Conservation (phyloP, 2,888 invertebrate genomes). For the Macrophya alboannulata region DNA sequence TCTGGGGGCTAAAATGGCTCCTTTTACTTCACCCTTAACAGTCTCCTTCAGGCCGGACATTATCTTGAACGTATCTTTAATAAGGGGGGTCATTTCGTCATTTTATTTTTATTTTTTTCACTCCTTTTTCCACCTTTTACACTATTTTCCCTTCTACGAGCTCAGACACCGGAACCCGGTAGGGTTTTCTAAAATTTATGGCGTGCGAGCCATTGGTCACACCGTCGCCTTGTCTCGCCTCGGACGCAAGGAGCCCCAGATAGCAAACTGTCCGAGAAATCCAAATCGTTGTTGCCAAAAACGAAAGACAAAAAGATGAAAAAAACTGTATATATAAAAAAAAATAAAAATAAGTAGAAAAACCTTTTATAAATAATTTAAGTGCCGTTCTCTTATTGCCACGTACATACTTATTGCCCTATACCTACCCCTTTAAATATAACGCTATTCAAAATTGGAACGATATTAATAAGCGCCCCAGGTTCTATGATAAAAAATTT, state of each 20-base stretch:
- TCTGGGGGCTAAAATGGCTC: neutral
- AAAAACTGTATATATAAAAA: neutral
- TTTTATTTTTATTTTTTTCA: neutral
- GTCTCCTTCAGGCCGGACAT: neutral
- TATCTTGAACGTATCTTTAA: conserved; percentile 11
- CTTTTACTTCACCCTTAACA: neutral
- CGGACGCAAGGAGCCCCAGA: conserved; percentile 46
- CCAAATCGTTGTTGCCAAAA: conserved; percentile 37
- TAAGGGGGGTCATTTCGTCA: neutral
- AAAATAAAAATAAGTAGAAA: neutral
- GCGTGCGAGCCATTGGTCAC: conserved; percentile 54
- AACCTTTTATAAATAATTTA: conserved; percentile 8
- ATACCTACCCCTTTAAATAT: neutral
- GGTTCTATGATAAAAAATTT: neutral
- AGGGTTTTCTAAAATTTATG: conserved; percentile 56
- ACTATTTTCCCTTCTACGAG: neutral
- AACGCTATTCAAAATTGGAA: neutral
- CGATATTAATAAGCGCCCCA: neutral
- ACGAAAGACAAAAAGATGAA: neutral
- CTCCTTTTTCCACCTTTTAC: neutral
- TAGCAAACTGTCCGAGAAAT: conserved; percentile 57
- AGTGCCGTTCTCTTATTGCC: neutral
- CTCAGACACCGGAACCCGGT: conserved; percentile 37
- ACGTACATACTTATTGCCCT: neutral
- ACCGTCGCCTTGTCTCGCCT: conserved; percentile 37